These are phyloP conservation scores for Paraescarpia echinospica DNA, from an alignment of 1,140 invertebrate species.

Conservation along the genomic window DNA sequence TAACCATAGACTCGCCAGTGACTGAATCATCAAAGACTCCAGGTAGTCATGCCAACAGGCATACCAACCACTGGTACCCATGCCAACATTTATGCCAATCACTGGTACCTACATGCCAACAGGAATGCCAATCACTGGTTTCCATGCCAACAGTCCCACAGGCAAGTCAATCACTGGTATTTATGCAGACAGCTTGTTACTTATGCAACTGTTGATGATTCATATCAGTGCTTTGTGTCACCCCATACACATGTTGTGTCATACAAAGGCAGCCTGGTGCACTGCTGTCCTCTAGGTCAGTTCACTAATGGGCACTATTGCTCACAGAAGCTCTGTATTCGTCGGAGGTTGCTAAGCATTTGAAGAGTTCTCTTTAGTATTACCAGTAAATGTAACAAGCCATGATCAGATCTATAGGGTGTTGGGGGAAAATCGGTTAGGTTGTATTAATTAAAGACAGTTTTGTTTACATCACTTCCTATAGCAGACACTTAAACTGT, in stretches of 20 bases:
- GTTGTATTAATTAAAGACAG: not conserved
- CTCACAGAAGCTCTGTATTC: not conserved
- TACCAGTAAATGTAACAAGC: no score
- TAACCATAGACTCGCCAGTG: no score
- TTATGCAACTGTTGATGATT: slow-evolving; percentile 6
- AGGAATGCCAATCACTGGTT: not conserved
- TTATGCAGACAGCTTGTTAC: not conserved
- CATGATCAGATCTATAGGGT: not conserved
- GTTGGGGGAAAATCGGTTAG: not conserved
- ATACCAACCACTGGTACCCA: not conserved
- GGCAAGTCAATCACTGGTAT: not conserved
- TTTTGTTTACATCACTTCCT: not conserved
- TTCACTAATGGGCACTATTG: not conserved
- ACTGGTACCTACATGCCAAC: not conserved
- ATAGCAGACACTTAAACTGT: no score
- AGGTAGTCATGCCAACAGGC: not conserved
- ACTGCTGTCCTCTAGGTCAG: not conserved
- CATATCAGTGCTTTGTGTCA: not conserved
- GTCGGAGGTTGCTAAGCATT: not conserved
- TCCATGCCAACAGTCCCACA: not conserved
- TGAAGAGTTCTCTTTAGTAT: no score
- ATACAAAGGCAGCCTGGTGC: not conserved
- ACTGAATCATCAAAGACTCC: no score
- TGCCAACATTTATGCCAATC: not conserved
- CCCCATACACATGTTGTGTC: not conserved